Conservation (phyloP, 2,888 invertebrate species). For the Periphyllus acericola region DNA sequence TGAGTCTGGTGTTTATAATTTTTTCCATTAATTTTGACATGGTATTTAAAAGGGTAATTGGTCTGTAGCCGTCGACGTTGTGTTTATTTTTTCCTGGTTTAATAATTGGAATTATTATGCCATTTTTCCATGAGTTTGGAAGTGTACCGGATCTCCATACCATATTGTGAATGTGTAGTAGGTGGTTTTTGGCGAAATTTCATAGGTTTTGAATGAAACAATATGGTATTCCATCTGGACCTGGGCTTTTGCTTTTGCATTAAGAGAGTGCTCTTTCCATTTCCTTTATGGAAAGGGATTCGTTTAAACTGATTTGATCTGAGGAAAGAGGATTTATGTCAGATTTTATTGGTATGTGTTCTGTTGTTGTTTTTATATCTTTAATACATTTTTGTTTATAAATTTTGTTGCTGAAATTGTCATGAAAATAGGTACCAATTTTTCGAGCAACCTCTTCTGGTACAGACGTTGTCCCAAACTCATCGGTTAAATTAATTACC, state of each 20-base stretch:
- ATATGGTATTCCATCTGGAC: slow-evolving; percentile 5
- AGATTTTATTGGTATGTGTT: no score
- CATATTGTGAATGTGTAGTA: not conserved
- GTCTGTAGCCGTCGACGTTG: not conserved
- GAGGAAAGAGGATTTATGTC: no score
- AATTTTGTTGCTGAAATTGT: no score
- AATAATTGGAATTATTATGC: not conserved
- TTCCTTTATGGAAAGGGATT: not conserved
- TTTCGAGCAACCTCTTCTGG: no score
- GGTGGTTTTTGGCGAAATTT: not conserved
- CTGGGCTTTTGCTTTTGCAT: not conserved
- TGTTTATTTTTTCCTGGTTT: slow-evolving; percentile 31
- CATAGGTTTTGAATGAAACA: slow-evolving; percentile 20
- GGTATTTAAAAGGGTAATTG: not conserved
- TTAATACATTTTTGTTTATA: no score
- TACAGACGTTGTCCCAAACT: no score
- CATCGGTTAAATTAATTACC: no score
- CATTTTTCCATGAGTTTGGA: not conserved
- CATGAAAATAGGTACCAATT: no score
- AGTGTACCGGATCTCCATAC: slow-evolving; percentile 1
- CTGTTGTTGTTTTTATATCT: no score
- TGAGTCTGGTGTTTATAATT: slow-evolving; percentile 2
- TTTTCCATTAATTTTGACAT: slow-evolving; percentile 31
- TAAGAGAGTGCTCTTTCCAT: not conserved
- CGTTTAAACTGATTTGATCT: no score